A percentile compares a stretch with the other conserved stretches of the same genome.
Conservation (phyloP, 23 tunicate species). For the Ciona savignyi region DNA sequence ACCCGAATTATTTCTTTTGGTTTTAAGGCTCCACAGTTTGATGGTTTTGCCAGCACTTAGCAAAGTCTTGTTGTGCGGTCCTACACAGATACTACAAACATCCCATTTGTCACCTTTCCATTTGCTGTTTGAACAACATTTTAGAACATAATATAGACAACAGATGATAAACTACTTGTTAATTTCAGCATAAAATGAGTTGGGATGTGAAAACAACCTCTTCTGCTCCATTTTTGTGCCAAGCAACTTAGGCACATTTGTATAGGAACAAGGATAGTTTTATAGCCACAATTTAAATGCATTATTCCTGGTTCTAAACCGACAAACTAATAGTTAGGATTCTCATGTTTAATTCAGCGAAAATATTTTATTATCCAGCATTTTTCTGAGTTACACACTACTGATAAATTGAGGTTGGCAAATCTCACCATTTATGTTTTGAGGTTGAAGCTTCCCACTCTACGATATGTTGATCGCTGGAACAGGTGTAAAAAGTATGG, state of each 20-base stretch:
- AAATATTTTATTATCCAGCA: too few relatives aligned
- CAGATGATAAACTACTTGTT: too few relatives aligned
- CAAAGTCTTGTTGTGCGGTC: constrained; percentile 47
- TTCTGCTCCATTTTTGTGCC: too few relatives aligned
- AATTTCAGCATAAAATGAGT: too few relatives aligned
- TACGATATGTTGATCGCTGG: constrained; percentile 62
- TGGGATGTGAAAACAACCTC: too few relatives aligned
- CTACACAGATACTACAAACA: constrained; percentile 40
- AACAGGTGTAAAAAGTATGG: constrained; percentile 42
- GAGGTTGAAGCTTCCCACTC: constrained; percentile 48
- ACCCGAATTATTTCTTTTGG: constrained; percentile 54
- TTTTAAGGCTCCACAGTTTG: constrained; percentile 72
- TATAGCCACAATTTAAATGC: too few relatives aligned
- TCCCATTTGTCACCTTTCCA: constrained; percentile 74
- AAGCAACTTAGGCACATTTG: too few relatives aligned
- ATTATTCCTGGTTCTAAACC: too few relatives aligned
- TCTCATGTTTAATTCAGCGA: too few relatives aligned
- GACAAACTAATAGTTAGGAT: too few relatives aligned
- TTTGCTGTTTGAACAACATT: constrained; percentile 35
- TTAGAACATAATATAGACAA: background rate
- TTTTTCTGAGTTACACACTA: too few relatives aligned
- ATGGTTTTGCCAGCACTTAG: constrained; percentile 63
- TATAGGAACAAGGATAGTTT: too few relatives aligned
- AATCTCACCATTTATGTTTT: constrained; percentile 46
- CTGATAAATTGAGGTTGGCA: background rate